Conservation (phyloP, 2,113 vertebrate genomes). For the Phyllostomus hastatus region DNA sequence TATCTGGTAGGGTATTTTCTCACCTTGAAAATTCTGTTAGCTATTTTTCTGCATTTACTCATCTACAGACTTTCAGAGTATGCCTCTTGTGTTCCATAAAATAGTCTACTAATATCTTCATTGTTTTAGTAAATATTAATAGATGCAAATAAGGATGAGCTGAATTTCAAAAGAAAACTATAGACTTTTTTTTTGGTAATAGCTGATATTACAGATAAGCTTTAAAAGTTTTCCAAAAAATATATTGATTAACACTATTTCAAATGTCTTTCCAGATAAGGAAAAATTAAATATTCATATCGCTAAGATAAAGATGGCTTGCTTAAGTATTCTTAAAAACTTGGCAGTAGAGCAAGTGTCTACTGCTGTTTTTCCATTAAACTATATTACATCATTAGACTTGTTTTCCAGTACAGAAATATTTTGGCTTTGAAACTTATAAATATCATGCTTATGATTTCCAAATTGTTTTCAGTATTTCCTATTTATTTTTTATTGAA, state of each 20-base stretch:
- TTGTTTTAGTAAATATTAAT: slow-evolving; percentile 39
- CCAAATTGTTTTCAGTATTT: slow-evolving; percentile 41
- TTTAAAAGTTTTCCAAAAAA: neutral
- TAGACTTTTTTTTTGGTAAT: neutral
- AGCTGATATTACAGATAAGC: slow-evolving; percentile 25
- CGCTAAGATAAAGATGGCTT: slow-evolving; percentile 50
- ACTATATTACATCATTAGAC: slow-evolving; percentile 58
- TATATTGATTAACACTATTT: neutral
- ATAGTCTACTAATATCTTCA: neutral
- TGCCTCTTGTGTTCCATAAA: neutral
- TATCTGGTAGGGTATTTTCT: neutral
- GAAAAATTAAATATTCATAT: slow-evolving; percentile 65
- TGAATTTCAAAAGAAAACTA: neutral
- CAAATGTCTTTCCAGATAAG: slow-evolving; percentile 39
- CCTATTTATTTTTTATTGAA: neutral
- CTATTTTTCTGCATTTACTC: neutral
- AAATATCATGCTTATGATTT: slow-evolving; percentile 36
- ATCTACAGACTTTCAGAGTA: neutral
- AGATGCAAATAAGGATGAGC: neutral
- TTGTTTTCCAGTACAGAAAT: slow-evolving; percentile 28
- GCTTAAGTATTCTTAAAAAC: slow-evolving; percentile 50
- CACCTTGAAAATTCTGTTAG: neutral
- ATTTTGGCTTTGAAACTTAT: slow-evolving; percentile 37
- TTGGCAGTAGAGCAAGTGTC: slow-evolving; percentile 49
- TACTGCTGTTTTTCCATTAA: slow-evolving; percentile 48